Percentiles rank a stretch among this genome's conserved stretches.
phyloP scores from a whole-genome alignment of 1,140 invertebrate genomes.

The Hirudo medicinalis region DNA sequence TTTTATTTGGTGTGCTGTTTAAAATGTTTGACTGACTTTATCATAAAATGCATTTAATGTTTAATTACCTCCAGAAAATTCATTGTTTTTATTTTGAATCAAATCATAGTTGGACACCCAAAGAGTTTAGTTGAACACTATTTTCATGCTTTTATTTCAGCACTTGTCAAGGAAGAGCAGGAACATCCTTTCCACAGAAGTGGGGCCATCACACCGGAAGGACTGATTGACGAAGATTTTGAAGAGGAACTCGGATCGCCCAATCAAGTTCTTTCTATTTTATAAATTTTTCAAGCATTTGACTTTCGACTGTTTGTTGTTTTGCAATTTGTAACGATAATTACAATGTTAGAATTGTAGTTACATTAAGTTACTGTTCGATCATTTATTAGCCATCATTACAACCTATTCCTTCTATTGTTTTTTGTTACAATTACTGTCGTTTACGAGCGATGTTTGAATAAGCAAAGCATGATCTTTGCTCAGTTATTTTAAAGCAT shows the following conservation, averaged over 20 bases:
- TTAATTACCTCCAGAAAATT: background rate
- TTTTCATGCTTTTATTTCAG: constrained; percentile 11
- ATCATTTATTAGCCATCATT: too few relatives aligned
- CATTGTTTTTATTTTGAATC: background rate
- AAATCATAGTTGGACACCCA: background rate
- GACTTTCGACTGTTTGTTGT: background rate
- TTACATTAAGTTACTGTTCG: too few relatives aligned
- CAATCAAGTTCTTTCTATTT: constrained; percentile 38
- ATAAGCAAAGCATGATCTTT: background rate
- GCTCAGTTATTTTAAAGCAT: background rate
- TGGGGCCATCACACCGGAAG: constrained; percentile 67
- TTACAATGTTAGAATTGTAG: too few relatives aligned
- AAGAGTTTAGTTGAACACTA: background rate
- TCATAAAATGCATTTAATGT: background rate
- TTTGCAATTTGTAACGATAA: background rate
- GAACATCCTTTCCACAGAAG: constrained; percentile 46
- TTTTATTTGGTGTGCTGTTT: too few relatives aligned
- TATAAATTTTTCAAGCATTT: background rate
- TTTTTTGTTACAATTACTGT: too few relatives aligned
- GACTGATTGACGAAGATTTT: constrained; percentile 81
- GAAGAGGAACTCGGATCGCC: constrained; percentile 69
- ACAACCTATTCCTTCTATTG: too few relatives aligned
- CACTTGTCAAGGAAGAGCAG: constrained; percentile 48
- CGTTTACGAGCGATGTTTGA: too few relatives aligned
- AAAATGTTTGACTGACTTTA: too few relatives aligned